Conservation (phyloP, 2,113 vertebrate species). For the Progne subis region DNA sequence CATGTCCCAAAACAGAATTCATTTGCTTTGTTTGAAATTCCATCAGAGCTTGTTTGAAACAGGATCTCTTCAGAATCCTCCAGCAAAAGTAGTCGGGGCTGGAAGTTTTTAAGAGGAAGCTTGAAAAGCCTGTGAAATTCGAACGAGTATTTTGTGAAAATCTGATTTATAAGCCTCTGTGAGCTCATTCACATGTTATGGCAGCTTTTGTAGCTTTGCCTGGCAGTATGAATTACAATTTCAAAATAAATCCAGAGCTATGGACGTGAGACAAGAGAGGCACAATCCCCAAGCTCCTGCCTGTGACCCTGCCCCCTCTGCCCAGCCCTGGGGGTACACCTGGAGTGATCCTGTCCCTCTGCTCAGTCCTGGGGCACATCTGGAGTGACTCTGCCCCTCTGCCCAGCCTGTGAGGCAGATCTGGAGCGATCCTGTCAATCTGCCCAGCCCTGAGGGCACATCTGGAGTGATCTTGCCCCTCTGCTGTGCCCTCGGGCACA, state of each 20-base stretch:
- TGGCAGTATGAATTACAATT: background rate
- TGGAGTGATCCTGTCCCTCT: too few species aligned
- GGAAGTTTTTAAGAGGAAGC: background rate
- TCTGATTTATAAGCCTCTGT: background rate
- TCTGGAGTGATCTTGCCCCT: background rate
- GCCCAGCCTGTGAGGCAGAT: background rate
- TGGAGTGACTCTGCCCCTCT: fast-evolving
- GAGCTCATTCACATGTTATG: fast-evolving
- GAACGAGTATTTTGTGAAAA: fast-evolving
- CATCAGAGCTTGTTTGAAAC: background rate
- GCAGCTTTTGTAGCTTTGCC: background rate
- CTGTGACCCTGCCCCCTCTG: background rate
- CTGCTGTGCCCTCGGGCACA: background rate
- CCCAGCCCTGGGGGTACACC: background rate
- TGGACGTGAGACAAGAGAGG: fast-evolving
- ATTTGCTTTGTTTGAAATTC: background rate
- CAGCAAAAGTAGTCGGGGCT: background rate
- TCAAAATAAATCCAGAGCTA: background rate
- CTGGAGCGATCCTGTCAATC: background rate
- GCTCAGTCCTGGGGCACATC: background rate
- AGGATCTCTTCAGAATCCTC: too few species aligned
- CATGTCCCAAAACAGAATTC: background rate
- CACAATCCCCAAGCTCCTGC: background rate
- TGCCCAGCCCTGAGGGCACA: background rate
- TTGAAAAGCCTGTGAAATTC: background rate